phyloP scores from a whole-genome alignment of 2,113 vertebrate species.

The Cinclus mexicanus region DNA sequence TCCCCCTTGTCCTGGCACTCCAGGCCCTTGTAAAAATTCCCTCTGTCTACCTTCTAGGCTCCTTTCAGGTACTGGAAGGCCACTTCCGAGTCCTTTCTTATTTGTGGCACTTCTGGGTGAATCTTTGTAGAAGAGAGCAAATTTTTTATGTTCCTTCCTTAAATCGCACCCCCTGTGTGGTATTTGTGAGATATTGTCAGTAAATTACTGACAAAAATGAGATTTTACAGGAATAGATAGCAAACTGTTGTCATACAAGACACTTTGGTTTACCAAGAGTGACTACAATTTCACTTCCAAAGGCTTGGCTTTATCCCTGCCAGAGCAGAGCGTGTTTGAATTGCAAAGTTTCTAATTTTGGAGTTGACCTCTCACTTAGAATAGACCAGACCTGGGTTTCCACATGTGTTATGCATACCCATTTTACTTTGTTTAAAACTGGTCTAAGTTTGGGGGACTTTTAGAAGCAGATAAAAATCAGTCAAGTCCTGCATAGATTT shows the following conservation, averaged over 20 bases:
- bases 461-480: background rate
- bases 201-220: background rate
- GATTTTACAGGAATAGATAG: background rate
- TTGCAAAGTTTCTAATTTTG: background rate
- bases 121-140: background rate
- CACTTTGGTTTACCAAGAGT: background rate
- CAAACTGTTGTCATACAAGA: background rate
- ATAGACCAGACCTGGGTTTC: background rate
- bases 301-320: background rate
- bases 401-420: background rate
- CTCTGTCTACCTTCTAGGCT: background rate
- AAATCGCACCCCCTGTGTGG: accelerated
- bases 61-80: background rate
- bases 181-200: background rate
- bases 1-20: too few species aligned
- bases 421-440: background rate
- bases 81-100: background rate
- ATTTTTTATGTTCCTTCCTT: background rate
- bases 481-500: background rate
- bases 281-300: background rate
- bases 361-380: background rate
- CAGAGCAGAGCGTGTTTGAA: background rate
- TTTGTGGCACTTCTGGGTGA: background rate
- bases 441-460: background rate
- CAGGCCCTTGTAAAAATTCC: background rate